Evolutionary conservation across 35 echinoderm and acorn worm species (phyloP).

Genomic region (Strongylocentrotus purpuratus): DNA sequence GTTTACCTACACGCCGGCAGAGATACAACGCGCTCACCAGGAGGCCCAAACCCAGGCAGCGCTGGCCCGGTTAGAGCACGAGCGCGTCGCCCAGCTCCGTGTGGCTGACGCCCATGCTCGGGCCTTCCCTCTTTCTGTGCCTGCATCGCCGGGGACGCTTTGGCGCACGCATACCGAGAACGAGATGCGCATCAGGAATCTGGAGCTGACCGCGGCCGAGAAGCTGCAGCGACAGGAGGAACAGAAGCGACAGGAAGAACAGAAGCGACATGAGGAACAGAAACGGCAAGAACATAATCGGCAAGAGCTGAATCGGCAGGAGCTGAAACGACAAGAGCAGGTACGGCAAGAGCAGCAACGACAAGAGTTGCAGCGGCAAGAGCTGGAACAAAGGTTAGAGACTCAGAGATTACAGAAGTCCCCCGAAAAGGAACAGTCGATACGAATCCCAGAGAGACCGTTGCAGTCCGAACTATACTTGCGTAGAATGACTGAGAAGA

Average conservation of each 20-base stretch:
- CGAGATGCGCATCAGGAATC: conserved; percentile 72
- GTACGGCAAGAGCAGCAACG: not conserved
- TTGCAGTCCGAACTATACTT: conserved; percentile 84
- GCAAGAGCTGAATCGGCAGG: not conserved
- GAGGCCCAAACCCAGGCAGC: conserved; percentile 58
- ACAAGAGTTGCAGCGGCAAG: conserved; percentile 11
- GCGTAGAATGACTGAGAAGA: conserved; percentile 76
- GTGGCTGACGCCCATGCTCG: conserved; percentile 58
- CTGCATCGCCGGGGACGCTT: conserved; percentile 76
- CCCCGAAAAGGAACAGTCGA: conserved; percentile 22
- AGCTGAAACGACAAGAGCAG: conserved; percentile 17
- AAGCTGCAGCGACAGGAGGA: conserved; percentile 46
- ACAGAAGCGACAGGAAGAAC: conserved; percentile 32
- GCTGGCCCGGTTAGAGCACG: conserved; percentile 78
- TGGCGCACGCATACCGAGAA: conserved; percentile 87
- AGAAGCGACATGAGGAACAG: not conserved
- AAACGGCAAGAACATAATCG: conserved; percentile 27
- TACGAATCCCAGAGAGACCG: conserved; percentile 85
- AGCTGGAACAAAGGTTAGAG: not conserved
- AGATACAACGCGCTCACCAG: conserved; percentile 76
- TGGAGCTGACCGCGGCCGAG: conserved; percentile 66
- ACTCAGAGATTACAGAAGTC: not conserved
- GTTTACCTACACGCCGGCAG: conserved; percentile 89
- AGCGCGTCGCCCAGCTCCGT: conserved; percentile 74
- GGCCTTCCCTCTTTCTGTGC: conserved; percentile 57